Percentiles rank a stretch among this genome's conserved stretches.
These are phyloP conservation scores for Diplosoma virens DNA, from an alignment of 23 tunicate genomes.

Conservation along the genomic window DNA sequence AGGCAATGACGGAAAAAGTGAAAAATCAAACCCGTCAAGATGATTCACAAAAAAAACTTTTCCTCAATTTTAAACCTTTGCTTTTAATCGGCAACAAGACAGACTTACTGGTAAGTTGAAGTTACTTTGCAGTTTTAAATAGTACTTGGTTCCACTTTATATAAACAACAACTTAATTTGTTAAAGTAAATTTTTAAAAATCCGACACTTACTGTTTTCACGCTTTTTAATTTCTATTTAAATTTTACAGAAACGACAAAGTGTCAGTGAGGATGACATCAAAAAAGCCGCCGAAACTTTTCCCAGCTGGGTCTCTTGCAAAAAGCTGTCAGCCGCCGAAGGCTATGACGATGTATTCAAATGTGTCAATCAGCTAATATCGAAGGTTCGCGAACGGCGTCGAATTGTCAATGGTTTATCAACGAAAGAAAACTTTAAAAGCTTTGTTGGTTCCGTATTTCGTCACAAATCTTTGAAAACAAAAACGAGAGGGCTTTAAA, in stretches of 20 bases:
- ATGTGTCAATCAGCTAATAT: background rate
- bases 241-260: conserved; percentile 26
- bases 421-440: conserved; percentile 11
- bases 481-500: background rate
- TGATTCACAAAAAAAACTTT: background rate
- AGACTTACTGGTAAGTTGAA: conserved; percentile 42
- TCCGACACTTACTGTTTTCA: too few relatives aligned
- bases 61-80: conserved; percentile 5
- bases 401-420: background rate
- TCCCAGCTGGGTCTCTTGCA: conserved; percentile 12
- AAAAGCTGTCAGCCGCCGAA: conserved; percentile 43
- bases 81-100: conserved; percentile 40
- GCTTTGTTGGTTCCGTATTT: conserved; percentile 10
- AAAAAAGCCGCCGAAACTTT: conserved; percentile 6
- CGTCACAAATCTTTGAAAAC: conserved; percentile 8
- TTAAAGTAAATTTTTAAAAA: too few relatives aligned
- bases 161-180: too few relatives aligned
- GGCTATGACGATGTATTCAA: conserved; percentile 27
- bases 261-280: conserved; percentile 11
- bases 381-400: conserved; percentile 2
- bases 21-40: background rate
- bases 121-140: too few relatives aligned
- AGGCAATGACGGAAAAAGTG: background rate
- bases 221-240: conserved; percentile 7
- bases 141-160: too few relatives aligned